These are phyloP conservation scores for Phycodurus eques DNA, from an alignment of 2,113 vertebrate species.

Conservation along the genomic window DNA sequence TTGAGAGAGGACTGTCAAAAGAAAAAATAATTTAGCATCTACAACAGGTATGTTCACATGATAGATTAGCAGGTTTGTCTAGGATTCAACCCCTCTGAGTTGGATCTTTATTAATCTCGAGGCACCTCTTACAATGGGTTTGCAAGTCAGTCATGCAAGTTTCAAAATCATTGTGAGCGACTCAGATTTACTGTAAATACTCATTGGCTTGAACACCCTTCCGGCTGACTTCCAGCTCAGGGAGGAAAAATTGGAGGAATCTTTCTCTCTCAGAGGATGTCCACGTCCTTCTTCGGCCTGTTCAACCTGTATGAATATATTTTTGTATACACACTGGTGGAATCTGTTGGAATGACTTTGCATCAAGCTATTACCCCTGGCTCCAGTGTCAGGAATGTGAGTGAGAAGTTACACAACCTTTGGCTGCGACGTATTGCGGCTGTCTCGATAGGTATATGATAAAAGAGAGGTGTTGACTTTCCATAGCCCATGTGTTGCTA, in stretches of 20 bases:
- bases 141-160: conserved; percentile 18
- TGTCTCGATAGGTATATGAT: conserved; percentile 12
- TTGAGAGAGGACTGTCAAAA: conserved; percentile 33
- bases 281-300: conserved; percentile 11
- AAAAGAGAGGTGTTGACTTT: conserved; percentile 41
- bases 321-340: conserved; percentile 29
- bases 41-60: conserved; percentile 14
- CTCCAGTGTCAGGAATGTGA: conserved; percentile 28
- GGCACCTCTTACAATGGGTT: conserved; percentile 29
- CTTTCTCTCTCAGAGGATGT: not conserved
- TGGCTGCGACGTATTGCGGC: conserved; percentile 12
- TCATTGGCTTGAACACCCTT: conserved; percentile 17
- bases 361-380: conserved; percentile 32
- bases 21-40: conserved; percentile 4
- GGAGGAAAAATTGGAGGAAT: conserved; percentile 22
- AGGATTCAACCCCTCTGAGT: conserved; percentile 45
- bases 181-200: conserved; percentile 7
- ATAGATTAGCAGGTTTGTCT: conserved; percentile 52
- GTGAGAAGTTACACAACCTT: conserved; percentile 22
- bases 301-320: conserved; percentile 7
- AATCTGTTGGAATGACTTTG: conserved; percentile 43
- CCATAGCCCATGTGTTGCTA: conserved; percentile 36
- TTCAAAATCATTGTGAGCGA: conserved; percentile 4
- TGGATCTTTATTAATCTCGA: conserved; percentile 62
- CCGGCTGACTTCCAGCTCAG: conserved; percentile 13